These are phyloP conservation scores for Hydrochoerus hydrochaeris DNA, from an alignment of 2,113 vertebrate genomes.

Conservation along the genomic window DNA sequence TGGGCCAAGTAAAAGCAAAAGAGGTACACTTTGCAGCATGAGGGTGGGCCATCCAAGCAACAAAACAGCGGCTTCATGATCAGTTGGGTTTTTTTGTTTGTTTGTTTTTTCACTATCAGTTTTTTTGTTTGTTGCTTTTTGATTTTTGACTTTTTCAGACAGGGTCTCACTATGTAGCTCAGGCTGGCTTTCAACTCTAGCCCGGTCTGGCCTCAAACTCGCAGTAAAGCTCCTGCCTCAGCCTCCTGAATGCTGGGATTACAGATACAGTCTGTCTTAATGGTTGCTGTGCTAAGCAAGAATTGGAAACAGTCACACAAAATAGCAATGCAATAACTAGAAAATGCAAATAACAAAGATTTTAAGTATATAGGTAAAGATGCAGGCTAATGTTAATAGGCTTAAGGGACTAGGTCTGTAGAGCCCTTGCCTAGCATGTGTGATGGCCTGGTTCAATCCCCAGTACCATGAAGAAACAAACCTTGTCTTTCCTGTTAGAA, in stretches of 20 bases:
- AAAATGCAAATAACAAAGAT: not conserved
- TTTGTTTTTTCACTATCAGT: not conserved
- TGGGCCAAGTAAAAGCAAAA: not conserved
- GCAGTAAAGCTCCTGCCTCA: not conserved
- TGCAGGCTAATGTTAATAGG: not conserved
- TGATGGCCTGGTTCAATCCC: not conserved
- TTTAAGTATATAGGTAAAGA: not conserved
- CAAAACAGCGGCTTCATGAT: not conserved
- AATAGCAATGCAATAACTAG: not conserved
- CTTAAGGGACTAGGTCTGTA: not conserved
- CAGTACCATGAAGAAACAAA: not conserved
- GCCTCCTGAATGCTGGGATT: not conserved
- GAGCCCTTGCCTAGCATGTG: not conserved
- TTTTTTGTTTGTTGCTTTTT: not conserved
- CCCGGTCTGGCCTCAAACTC: not conserved
- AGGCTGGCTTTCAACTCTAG: not conserved
- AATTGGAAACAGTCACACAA: not conserved
- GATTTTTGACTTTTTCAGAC: not conserved
- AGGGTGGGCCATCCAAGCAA: not conserved
- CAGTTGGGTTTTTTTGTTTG: too few relatives aligned
- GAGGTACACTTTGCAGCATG: not conserved
- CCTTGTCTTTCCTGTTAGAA: not conserved
- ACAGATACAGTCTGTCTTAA: not conserved
- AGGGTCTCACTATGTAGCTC: too few relatives aligned
- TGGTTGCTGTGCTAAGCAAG: not conserved